A percentile compares a stretch with the other conserved stretches of the same genome.
These are phyloP conservation scores for Bacillus rossius DNA, from an alignment of 1,140 invertebrate species.

Conservation along the genomic window DNA sequence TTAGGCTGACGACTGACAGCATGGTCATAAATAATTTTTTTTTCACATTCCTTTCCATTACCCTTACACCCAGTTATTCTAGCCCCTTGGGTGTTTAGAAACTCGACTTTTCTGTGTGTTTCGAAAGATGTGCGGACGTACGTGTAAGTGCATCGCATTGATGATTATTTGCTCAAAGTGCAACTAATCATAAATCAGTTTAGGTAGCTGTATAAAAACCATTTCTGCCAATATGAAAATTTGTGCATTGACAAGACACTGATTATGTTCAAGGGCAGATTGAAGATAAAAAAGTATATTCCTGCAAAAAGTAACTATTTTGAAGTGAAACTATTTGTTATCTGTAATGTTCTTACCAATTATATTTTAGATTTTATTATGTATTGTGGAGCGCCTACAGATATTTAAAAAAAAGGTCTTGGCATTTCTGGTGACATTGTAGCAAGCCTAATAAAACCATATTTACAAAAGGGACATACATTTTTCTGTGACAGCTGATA, in stretches of 20 bases:
- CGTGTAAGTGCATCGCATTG: too few species aligned
- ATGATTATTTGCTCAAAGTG: too few species aligned
- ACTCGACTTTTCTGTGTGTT: too few species aligned
- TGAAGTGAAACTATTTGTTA: conserved; percentile 28
- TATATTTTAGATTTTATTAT: conserved; percentile 36
- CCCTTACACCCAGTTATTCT: too few species aligned
- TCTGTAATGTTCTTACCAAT: conserved; percentile 32
- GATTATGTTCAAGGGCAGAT: conserved; percentile 27
- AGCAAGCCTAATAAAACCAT: conserved; percentile 24
- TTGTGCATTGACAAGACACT: conserved; percentile 28
- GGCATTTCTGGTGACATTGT: conserved; percentile 30
- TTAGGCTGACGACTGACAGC: too few species aligned
- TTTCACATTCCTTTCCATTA: too few species aligned
- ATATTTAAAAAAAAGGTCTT: conserved; percentile 12
- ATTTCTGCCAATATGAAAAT: conserved; percentile 23
- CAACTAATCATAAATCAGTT: background rate
- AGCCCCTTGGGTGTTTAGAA: too few species aligned
- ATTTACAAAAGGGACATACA: conserved; percentile 26
- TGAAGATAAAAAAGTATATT: conserved; percentile 29
- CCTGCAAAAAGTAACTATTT: conserved; percentile 28
- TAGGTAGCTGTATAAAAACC: conserved; percentile 18
- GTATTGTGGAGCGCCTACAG: conserved; percentile 28
- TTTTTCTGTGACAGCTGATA: conserved; percentile 20
- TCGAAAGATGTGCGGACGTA: too few species aligned
- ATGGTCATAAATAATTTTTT: too few species aligned